These are phyloP conservation scores for Microcebus murinus DNA, from an alignment of 2,113 vertebrate species.

Conservation along the genomic window DNA sequence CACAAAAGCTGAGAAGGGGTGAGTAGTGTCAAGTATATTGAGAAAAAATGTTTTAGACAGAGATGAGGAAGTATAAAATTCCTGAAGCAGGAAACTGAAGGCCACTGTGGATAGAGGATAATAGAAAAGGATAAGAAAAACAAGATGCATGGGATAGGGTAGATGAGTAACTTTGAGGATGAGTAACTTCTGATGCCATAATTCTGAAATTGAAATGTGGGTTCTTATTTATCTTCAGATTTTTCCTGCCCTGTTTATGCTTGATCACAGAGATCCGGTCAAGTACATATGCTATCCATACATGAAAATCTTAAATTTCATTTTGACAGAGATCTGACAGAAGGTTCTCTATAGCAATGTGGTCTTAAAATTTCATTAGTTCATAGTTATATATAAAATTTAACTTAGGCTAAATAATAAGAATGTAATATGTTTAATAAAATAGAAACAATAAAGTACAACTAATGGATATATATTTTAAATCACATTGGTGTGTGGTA, in stretches of 20 bases:
- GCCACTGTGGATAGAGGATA: not conserved
- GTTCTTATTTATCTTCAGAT: not conserved
- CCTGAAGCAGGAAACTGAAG: not conserved
- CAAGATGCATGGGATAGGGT: accelerated
- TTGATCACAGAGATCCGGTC: not conserved
- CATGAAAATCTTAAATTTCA: not conserved
- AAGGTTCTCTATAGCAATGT: not conserved
- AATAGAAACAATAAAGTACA: not conserved
- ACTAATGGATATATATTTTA: not conserved
- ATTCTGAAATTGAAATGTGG: not conserved
- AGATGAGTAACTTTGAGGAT: not conserved
- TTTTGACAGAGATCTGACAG: not conserved
- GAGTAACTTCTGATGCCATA: not conserved
- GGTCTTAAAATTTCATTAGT: not conserved
- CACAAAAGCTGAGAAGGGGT: not conserved
- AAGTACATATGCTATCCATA: not conserved
- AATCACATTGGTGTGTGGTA: not conserved
- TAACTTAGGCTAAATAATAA: not conserved
- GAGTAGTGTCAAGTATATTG: not conserved
- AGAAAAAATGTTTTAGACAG: not conserved
- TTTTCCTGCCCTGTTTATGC: not conserved
- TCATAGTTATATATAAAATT: not conserved
- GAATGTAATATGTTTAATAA: not conserved
- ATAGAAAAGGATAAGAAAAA: not conserved
- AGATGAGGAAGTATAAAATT: not conserved